Conservation (phyloP, 1,140 invertebrate species). For the Drosophila azteca region DNA sequence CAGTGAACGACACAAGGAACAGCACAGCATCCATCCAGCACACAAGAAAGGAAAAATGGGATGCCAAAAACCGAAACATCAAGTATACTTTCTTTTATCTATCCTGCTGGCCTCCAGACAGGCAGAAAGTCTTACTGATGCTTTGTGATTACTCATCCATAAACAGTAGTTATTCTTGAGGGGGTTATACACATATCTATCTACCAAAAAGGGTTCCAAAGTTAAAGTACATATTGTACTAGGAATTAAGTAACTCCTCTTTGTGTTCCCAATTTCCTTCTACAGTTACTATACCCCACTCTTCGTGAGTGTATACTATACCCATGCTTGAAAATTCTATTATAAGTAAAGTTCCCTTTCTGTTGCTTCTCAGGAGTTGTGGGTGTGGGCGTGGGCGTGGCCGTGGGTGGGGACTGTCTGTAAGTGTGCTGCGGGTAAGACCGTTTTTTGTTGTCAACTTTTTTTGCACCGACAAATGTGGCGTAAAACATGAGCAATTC, state of each 20-base stretch:
- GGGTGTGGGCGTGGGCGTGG: constrained; percentile 8
- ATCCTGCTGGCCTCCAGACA: too few species aligned
- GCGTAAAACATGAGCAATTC: constrained; percentile 64
- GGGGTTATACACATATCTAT: too few species aligned
- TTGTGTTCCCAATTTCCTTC: not conserved
- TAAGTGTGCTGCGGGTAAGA: constrained; percentile 1
- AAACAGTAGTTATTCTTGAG: too few species aligned
- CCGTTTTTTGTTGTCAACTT: constrained; percentile 50
- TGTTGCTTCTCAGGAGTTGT: constrained; percentile 32
- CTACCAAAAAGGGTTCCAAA: too few species aligned
- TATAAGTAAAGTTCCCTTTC: constrained; percentile 70
- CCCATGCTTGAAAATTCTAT: constrained; percentile 74
- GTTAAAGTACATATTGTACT: too few species aligned
- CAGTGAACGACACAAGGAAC: constrained; percentile 23
- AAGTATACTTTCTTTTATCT: too few species aligned
- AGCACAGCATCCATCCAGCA: constrained; percentile 7
- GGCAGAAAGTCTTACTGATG: too few species aligned
- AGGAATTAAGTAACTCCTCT: not conserved
- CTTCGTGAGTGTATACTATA: constrained; percentile 16
- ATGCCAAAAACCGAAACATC: too few species aligned
- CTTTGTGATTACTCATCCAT: too few species aligned
- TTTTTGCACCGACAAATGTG: constrained; percentile 46
- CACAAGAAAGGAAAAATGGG: not conserved
- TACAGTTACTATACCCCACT: constrained; percentile 16
- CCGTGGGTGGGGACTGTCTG: not conserved